A percentile compares a stretch with the other conserved stretches of the same genome.
These are phyloP conservation scores for Coremacera marginata DNA, from an alignment of 2,888 invertebrate species.

Conservation along the genomic window DNA sequence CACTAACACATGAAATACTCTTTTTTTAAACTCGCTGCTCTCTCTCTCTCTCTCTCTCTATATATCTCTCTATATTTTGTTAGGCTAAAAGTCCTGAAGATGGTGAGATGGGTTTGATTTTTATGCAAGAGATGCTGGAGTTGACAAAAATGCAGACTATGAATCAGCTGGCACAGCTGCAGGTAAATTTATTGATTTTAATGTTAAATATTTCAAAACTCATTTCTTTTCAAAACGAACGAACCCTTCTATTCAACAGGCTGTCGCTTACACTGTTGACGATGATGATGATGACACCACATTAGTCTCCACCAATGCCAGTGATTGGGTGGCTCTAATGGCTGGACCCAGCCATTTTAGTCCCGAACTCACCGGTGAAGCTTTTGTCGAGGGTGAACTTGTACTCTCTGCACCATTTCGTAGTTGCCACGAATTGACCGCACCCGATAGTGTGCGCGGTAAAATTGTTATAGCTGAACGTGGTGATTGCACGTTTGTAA, in stretches of 20 bases:
- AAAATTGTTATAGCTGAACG: conserved; percentile 89
- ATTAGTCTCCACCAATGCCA: conserved; percentile 50
- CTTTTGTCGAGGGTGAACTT: conserved; percentile 76
- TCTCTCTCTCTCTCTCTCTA: too few relatives aligned
- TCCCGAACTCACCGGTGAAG: conserved; percentile 77
- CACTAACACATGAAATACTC: background rate
- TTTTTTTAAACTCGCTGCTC: conserved; percentile 12
- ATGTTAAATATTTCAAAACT: background rate
- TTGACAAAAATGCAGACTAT: conserved; percentile 79
- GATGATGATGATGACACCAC: conserved; percentile 49
- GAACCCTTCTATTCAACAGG: conserved; percentile 55
- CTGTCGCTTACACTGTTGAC: conserved; percentile 67
- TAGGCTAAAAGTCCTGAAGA: conserved; percentile 88
- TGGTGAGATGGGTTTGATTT: conserved; percentile 91
- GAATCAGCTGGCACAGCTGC: conserved; percentile 66
- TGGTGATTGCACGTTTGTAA: conserved; percentile 93
- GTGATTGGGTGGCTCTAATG: conserved; percentile 71
- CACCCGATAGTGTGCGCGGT: conserved; percentile 74
- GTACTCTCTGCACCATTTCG: conserved; percentile 79
- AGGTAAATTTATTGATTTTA: conserved; percentile 54
- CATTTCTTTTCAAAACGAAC: too few relatives aligned
- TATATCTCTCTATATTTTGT: too few relatives aligned
- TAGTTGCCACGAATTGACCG: conserved; percentile 73
- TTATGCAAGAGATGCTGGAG: conserved; percentile 98
- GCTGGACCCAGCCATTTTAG: conserved; percentile 96